phyloP scores from a whole-genome alignment of 2,797 vertebrate genomes.

The Valencia hispanica region DNA sequence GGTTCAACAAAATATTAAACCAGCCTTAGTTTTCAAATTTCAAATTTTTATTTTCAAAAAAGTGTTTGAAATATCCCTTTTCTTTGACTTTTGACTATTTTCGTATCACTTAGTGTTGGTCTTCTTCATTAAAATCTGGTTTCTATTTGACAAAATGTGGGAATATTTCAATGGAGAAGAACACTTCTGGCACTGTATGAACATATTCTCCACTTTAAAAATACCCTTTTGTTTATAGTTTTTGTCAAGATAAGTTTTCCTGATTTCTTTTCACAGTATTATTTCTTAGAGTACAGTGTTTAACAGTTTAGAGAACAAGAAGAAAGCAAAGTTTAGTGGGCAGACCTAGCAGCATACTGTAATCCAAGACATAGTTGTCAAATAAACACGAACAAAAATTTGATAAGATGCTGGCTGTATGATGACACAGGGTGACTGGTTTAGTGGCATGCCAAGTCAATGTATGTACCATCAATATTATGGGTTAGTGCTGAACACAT shows the following conservation, averaged over 20 bases:
- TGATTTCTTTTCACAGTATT: too few species aligned
- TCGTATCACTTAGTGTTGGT: not conserved
- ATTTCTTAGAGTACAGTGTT: not conserved
- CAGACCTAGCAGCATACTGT: constrained; percentile 16
- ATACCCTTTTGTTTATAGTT: too few species aligned
- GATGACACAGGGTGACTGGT: constrained; percentile 66
- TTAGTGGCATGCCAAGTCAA: constrained; percentile 60
- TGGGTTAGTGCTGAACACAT: constrained; percentile 68
- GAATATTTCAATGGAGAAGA: too few species aligned
- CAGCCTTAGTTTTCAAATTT: not conserved
- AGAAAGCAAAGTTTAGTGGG: constrained; percentile 65
- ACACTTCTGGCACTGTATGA: not conserved
- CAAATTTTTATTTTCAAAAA: not conserved
- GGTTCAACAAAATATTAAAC: not conserved
- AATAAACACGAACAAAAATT: constrained; percentile 76
- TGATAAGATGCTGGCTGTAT: constrained; percentile 76
- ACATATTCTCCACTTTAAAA: too few species aligned
- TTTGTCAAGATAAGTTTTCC: too few species aligned
- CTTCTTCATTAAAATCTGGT: too few species aligned
- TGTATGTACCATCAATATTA: constrained; percentile 86
- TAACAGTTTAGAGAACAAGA: constrained; percentile 1
- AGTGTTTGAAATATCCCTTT: not conserved
- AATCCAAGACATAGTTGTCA: constrained; percentile 72
- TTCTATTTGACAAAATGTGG: too few species aligned
- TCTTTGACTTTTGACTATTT: not conserved